Conservation (phyloP, 2,113 vertebrate species). For the Desmodus rotundus region DNA sequence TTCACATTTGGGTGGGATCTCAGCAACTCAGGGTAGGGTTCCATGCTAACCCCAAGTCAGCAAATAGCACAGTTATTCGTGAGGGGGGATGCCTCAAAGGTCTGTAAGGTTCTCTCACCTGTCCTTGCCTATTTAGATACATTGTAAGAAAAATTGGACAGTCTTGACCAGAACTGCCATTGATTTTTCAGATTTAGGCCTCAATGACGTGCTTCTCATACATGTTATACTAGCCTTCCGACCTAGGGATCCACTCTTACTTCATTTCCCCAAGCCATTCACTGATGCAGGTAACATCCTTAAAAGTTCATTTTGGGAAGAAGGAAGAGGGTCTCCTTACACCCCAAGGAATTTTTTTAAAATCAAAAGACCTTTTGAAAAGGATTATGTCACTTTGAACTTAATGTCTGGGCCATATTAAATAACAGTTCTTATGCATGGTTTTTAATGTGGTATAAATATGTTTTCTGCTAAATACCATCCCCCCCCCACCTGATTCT, state of each 20-base stretch:
- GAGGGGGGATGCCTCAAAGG: background rate
- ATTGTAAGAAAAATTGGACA: background rate
- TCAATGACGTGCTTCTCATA: background rate
- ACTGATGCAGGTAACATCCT: background rate
- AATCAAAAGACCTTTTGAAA: background rate
- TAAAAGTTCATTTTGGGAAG: background rate
- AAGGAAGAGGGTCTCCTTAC: background rate
- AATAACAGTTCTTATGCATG: background rate
- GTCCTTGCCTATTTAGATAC: background rate
- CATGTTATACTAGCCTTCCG: background rate
- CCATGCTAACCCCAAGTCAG: background rate
- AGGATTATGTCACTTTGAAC: background rate
- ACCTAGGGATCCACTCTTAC: background rate
- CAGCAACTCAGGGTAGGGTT: background rate
- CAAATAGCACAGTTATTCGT: background rate
- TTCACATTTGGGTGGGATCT: constrained; percentile 4
- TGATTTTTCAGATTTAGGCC: background rate
- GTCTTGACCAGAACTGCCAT: background rate
- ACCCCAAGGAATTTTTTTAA: background rate
- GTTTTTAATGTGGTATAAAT: background rate
- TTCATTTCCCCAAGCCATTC: background rate
- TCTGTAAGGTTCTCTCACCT: background rate
- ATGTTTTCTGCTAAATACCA: background rate
- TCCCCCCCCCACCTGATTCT: background rate
- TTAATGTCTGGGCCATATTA: background rate